Evolutionary conservation across 2,113 vertebrate species (phyloP).

Genomic region (Monarcha castaneiventris): DNA sequence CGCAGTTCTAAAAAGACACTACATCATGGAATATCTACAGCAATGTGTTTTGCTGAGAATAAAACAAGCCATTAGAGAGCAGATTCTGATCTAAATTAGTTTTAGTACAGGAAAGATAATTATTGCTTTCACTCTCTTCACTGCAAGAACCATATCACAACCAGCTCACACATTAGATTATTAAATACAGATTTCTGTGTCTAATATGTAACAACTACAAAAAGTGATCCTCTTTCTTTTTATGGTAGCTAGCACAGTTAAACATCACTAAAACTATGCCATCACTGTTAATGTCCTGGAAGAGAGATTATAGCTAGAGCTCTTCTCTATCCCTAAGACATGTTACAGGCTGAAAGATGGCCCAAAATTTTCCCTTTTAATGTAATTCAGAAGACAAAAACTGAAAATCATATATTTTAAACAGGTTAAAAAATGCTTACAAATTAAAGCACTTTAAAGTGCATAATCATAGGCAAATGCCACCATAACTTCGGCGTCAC

Average conservation of each 20-base stretch:
- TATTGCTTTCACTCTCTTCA: not conserved
- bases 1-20: not conserved
- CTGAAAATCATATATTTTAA: not conserved
- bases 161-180: not conserved
- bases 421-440: not conserved
- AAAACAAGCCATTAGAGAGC: not conserved
- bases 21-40: not conserved
- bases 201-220: not conserved
- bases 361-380: not conserved
- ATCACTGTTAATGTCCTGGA: not conserved
- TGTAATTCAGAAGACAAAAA: not conserved
- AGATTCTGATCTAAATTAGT: not conserved
- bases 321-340: not conserved
- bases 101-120: not conserved
- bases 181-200: not conserved
- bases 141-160: not conserved
- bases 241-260: not conserved
- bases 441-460: not conserved
- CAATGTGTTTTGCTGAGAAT: not conserved
- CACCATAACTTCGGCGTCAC: accelerated
- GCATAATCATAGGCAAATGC: not conserved
- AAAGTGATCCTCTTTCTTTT: not conserved
- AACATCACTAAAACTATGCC: not conserved
- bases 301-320: not conserved
- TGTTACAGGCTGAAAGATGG: not conserved